These are phyloP conservation scores for Drosophila elegans DNA, from an alignment of 1,140 invertebrate species.

Conservation along the genomic window DNA sequence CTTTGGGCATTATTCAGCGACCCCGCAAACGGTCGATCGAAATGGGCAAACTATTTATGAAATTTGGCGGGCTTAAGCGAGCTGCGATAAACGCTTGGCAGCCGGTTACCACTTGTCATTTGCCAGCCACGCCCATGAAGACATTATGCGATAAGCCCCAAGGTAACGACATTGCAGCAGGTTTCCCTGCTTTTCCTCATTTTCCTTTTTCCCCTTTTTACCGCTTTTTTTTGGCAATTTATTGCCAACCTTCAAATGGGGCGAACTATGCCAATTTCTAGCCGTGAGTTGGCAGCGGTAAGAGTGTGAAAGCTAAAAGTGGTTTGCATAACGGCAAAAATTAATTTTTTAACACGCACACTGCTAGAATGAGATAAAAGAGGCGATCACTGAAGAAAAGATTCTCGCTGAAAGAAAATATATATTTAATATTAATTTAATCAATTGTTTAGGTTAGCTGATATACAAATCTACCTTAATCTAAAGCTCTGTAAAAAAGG, in stretches of 20 bases:
- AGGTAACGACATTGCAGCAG: conserved; percentile 71
- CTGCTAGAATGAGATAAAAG: conserved; percentile 2
- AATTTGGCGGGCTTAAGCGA: conserved; percentile 52
- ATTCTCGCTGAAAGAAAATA: background rate
- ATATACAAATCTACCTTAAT: too few species aligned
- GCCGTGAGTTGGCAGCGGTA: conserved; percentile 6
- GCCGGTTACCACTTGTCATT: conserved; percentile 54
- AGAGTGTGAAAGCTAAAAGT: conserved; percentile 23
- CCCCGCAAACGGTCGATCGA: conserved; percentile 14
- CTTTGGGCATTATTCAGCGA: conserved; percentile 52
- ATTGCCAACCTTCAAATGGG: conserved; percentile 63
- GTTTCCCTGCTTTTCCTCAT: background rate
- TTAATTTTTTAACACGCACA: conserved; percentile 79
- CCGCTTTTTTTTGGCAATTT: conserved; percentile 57
- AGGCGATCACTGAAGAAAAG: background rate
- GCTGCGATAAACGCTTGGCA: conserved; percentile 66
- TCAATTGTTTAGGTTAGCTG: too few species aligned
- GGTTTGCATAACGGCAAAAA: conserved; percentile 70
- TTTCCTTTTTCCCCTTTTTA: background rate
- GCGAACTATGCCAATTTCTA: conserved; percentile 69
- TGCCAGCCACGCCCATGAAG: conserved; percentile 50
- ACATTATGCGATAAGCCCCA: conserved; percentile 68
- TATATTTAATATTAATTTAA: too few species aligned
- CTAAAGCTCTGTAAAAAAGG: too few species aligned
- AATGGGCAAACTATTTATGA: conserved; percentile 60